Percentiles rank a stretch among this genome's conserved stretches.
phyloP scores from a whole-genome alignment of 2,888 invertebrate species.

The Phengaris arion region DNA sequence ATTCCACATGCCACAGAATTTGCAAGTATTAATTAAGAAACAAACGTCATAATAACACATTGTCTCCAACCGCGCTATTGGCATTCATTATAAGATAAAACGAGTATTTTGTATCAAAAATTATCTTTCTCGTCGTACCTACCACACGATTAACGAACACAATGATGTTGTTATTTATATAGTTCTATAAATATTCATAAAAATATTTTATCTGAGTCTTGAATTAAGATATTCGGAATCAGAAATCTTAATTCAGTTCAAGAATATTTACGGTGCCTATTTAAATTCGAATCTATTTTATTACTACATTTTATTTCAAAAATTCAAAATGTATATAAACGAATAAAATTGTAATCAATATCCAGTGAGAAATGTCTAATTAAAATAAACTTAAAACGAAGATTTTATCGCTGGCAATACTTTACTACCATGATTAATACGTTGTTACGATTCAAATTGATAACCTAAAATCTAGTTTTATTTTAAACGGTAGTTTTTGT shows the following conservation, averaged over 20 bases:
- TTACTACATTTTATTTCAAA: background rate
- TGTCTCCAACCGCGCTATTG: conserved; percentile 6
- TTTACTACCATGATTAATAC: background rate
- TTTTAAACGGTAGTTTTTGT: background rate
- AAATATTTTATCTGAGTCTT: conserved; percentile 3
- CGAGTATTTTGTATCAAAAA: conserved; percentile 9
- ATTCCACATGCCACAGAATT: background rate
- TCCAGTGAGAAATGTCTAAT: background rate
- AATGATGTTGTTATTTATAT: conserved; percentile 10
- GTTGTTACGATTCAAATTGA: background rate
- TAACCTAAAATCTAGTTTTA: background rate
- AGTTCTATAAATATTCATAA: conserved; percentile 18
- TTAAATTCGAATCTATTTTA: background rate
- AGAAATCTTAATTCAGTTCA: background rate
- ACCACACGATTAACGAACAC: conserved; percentile 31
- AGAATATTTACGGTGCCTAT: background rate
- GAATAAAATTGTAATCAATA: background rate
- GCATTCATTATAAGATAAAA: conserved; percentile 7
- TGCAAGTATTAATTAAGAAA: background rate
- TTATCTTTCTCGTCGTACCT: conserved; percentile 24
- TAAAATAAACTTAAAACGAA: background rate
- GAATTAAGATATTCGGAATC: background rate
- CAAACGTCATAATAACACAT: conserved; percentile 2
- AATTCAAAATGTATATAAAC: background rate
- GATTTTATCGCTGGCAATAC: background rate